A percentile compares a stretch with the other conserved stretches of the same genome.
Evolutionary conservation across 2,113 vertebrate genomes (phyloP).

Genomic region (Chamaetylas fuelleborni): DNA sequence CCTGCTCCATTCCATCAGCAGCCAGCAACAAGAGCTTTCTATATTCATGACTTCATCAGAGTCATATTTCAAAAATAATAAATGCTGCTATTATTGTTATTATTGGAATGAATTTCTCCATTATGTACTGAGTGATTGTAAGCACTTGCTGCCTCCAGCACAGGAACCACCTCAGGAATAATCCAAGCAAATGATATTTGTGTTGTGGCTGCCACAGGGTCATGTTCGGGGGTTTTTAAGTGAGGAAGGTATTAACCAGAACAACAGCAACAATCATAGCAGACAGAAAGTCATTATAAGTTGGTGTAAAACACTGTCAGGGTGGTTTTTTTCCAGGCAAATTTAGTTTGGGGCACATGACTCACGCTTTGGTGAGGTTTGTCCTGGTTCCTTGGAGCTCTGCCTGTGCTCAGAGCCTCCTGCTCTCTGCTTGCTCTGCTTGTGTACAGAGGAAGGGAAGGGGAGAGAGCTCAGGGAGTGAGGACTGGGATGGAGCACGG

Average conservation of each 20-base stretch:
- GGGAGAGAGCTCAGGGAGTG: background rate
- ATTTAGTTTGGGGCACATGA: background rate
- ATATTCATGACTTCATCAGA: constrained; percentile 27
- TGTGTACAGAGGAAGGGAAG: background rate
- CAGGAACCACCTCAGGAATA: constrained; percentile 32
- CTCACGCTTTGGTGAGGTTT: background rate
- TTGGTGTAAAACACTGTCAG: background rate
- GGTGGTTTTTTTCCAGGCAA: background rate
- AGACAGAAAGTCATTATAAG: constrained; percentile 32
- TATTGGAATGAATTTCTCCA: constrained; percentile 27
- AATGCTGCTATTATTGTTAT: constrained; percentile 21
- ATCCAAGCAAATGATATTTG: constrained; percentile 13
- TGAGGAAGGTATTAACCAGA: constrained; percentile 32
- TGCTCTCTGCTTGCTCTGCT: background rate
- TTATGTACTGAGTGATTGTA: constrained; percentile 28
- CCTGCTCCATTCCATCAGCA: background rate
- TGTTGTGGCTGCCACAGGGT: background rate
- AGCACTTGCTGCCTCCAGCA: constrained; percentile 31
- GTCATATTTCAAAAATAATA: constrained; percentile 37
- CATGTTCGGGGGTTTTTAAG: background rate
- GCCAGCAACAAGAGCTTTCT: constrained; percentile 26
- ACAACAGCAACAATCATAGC: background rate
- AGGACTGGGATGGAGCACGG: fast-evolving
- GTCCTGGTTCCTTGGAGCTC: background rate
- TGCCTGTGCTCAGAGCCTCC: background rate